phyloP scores from a whole-genome alignment of 2,888 invertebrate species.

The Exephanes ischioxanthus region DNA sequence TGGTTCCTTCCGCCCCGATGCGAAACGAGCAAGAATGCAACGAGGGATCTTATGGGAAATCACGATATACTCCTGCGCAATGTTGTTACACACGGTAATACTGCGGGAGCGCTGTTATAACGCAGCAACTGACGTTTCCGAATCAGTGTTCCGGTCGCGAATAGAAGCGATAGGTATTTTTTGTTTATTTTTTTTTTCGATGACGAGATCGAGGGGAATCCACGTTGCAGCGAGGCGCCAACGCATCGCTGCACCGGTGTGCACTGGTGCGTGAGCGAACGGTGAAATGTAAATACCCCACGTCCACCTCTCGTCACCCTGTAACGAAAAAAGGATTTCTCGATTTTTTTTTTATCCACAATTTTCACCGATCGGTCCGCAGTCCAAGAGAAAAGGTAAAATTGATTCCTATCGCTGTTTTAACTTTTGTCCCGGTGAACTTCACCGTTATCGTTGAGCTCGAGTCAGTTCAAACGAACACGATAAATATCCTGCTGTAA shows the following conservation, averaged over 20 bases:
- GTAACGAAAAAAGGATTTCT: slow-evolving; percentile 42
- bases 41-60: slow-evolving; percentile 43
- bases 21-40: not conserved
- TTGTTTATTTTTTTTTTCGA: slow-evolving; percentile 25
- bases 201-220: not conserved
- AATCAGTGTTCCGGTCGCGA: slow-evolving; percentile 32
- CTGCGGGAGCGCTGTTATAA: not conserved
- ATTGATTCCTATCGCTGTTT: slow-evolving; percentile 55
- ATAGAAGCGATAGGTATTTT: slow-evolving; percentile 22
- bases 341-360: slow-evolving; percentile 31
- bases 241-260: slow-evolving; percentile 51
- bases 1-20: not conserved
- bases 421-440: not conserved
- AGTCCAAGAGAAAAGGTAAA: slow-evolving; percentile 18
- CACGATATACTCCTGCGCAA: slow-evolving; percentile 29
- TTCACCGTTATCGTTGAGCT: not conserved
- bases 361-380: slow-evolving; percentile 34
- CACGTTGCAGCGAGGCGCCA: slow-evolving; percentile 17
- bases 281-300: slow-evolving; percentile 64
- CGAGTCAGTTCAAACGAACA: not conserved
- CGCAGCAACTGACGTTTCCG: not conserved
- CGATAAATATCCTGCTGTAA: not conserved
- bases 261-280: slow-evolving; percentile 49
- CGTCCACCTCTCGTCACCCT: slow-evolving; percentile 31
- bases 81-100: slow-evolving; percentile 18